A percentile compares a stretch with the other conserved stretches of the same genome.
These are phyloP conservation scores for Metallyticus violacea DNA, from an alignment of 2,888 invertebrate species.

Conservation along the genomic window DNA sequence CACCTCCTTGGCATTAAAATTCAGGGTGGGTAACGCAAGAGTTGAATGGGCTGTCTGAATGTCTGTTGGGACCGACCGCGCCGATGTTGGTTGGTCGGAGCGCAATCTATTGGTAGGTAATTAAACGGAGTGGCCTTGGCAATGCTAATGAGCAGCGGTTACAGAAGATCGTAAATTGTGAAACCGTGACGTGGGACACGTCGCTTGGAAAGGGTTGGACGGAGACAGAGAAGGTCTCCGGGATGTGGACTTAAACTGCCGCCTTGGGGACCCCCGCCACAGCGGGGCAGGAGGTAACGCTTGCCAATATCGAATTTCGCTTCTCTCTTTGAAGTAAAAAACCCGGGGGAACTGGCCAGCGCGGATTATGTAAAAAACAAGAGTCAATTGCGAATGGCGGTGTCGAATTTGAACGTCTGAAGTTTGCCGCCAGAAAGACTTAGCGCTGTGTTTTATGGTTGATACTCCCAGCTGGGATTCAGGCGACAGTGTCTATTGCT, in stretches of 20 bases:
- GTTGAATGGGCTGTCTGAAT: too few relatives aligned
- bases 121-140: conserved; percentile 20
- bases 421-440: not conserved
- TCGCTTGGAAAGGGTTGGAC: not conserved
- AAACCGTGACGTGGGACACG: not conserved
- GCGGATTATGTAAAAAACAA: too few relatives aligned
- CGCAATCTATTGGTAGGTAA: not conserved
- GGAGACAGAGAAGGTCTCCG: not conserved
- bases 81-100: not conserved
- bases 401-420: too few relatives aligned
- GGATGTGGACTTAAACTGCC: too few relatives aligned
- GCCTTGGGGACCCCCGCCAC: too few relatives aligned
- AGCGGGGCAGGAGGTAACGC: too few relatives aligned
- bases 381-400: not conserved
- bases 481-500: too few relatives aligned
- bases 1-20: not conserved
- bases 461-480: too few relatives aligned
- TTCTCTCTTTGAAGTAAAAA: not conserved
- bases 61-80: not conserved
- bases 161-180: not conserved
- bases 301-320: not conserved
- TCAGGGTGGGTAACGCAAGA: not conserved
- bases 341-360: not conserved
- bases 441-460: too few relatives aligned
- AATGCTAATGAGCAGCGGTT: conserved; percentile 20